Base-by-base conservation (phyloP, 2,888 invertebrate species). In the Acutogordius australiensis region DNA sequence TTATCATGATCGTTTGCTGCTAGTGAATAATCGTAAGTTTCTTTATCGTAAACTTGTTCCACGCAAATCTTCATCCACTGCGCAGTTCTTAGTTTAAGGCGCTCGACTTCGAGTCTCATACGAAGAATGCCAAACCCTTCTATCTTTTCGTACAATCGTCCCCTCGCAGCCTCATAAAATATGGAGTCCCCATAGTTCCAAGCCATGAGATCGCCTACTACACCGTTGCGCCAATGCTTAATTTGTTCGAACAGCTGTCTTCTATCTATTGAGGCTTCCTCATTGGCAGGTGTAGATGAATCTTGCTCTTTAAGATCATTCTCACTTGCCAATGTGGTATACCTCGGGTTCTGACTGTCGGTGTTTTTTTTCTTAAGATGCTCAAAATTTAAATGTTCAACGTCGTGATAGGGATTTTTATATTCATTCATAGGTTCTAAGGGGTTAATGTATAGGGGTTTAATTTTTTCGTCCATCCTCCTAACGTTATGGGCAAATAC, bases 21-120 rank as follows among this genome's bases (percentile, higher is more conserved):
- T 4, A 4, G 4, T n/a, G 4, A 4, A 51, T 51, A 13, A n/a
- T 23, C 26, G 51, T 37, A 37, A 18, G 8, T 37, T 37, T 37
- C 37, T 18, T 18, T 37, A 37, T 37, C 37, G 18, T 13, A 37
- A 37, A 37, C 37, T 8, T 37, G 8, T 18, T 37, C 37, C 37
- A 51, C 26, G 51, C 51, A 51, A 23, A 51, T 51, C 13, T 51
- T 4, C n/a, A 51, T 8, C 51, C 51, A 51, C 23, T 51, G 51
- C 23, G 18, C 4, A 4, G n/a, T 21, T 23, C 51, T 51, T 51
- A 51, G 13, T 51, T 51, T 51, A 13, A 51, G 23, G 4, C 23
- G 8, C 23, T 51, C 51, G n/a, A 51, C 51, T 23, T 51, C 51
- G 4, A 4, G 13, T 23, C 51, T 51, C 51, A 51, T 51, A n/a